phyloP scores from a whole-genome alignment of 2,113 vertebrate genomes.

The Chinchilla lanigera region DNA sequence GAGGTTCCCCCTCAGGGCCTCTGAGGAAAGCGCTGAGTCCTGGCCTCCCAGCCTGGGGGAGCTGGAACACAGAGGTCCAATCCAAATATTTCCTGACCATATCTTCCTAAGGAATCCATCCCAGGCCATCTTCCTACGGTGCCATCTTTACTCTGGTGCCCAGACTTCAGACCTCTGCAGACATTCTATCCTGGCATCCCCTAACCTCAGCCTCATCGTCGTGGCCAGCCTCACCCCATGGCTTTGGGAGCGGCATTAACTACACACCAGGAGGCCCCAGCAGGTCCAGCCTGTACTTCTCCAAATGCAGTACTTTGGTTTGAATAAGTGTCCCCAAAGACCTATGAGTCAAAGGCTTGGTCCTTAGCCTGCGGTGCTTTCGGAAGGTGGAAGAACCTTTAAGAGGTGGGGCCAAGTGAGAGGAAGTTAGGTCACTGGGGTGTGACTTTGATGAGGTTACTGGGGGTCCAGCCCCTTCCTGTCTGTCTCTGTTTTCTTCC shows the following conservation, averaged over 20 bases:
- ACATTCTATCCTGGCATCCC: not conserved
- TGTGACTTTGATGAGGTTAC: not conserved
- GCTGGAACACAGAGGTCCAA: not conserved
- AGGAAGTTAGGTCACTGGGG: not conserved
- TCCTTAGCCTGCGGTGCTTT: not conserved
- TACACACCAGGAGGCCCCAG: not conserved
- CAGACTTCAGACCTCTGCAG: not conserved
- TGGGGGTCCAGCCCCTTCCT: not conserved
- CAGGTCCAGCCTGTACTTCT: not conserved
- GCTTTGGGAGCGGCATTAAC: not conserved
- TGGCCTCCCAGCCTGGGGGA: not conserved
- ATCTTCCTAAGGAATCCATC: not conserved
- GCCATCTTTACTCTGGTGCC: not conserved
- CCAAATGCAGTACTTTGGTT: not conserved
- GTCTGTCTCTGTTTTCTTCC: not conserved
- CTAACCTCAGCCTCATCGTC: not conserved
- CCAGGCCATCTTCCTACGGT: not conserved
- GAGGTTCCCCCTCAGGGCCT: not conserved
- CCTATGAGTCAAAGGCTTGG: not conserved
- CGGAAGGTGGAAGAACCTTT: not conserved
- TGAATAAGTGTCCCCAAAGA: not conserved
- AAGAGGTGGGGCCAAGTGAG: not conserved
- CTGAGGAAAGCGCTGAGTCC: not conserved
- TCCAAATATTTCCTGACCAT: not conserved
- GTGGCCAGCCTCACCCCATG: rapidly evolving